Base-by-base conservation (phyloP, 2,797 vertebrate genomes). In the Tenualosa ilisha region DNA sequence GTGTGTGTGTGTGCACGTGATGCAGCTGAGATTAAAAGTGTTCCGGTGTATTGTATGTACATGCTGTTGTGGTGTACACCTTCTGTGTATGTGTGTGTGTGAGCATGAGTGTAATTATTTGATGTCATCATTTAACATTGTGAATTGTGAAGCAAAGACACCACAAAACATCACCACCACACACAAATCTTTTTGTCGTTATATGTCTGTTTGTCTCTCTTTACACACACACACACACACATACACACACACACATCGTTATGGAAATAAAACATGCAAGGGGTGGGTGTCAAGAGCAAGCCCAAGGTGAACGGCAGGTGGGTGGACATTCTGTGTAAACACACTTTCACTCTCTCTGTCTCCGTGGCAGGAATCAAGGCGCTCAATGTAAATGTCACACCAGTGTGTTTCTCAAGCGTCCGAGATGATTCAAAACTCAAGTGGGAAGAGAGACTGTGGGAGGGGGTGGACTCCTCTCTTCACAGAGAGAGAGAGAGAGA, bases 161-260 rank as follows among this genome's bases (percentile, higher is more conserved):
- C 56, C 20, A 22, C 20, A 59, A 59, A 15, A 15, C 13, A 3
- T 53, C 12, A 13, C 12, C 3, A 15, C 13, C 2, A n/a, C 54
- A 56, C 20, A 7, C 20, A 22, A 22, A 22, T 59, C 56, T 59
- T 24, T 31, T 9, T 65, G 5, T 65, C 61, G 3, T 1, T 26
- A 2, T 3, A 12, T 65, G 6, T 26, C 7, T 65, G 0, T 65
- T 8, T 65, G 1, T 65, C 24, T 26, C 61, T 65, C 61, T 65
- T 11, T 46, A 79, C 72, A 13, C 26, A 81, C 51, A 81, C 72
- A 49, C 72, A 24, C 63, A 75, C 46, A 84, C 63, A 79, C 83
- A 79, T 6, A 46, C 65, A 84, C 84, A 79, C 50, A 53, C 40
- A 26, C n/a, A 17, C 49, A 84, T 15, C 50, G 13, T 53, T 53